Conservation (phyloP, 1,140 invertebrate genomes). For the Ctenoplectra terminalis region DNA sequence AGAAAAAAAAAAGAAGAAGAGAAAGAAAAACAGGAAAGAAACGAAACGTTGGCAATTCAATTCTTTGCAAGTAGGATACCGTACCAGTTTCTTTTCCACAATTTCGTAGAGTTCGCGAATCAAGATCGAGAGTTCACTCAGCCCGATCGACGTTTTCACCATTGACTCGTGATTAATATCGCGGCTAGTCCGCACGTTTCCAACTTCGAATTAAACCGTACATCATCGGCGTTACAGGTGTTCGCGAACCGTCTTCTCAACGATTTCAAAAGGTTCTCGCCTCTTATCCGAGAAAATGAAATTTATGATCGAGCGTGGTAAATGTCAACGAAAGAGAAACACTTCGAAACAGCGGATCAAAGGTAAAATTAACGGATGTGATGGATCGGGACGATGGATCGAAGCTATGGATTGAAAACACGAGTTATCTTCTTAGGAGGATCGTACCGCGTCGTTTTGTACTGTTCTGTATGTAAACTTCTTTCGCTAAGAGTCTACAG, state of each 20-base stretch:
- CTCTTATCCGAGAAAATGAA: neutral
- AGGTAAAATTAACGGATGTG: neutral
- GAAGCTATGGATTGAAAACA: neutral
- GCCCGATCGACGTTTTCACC: slow-evolving; percentile 37
- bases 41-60: neutral
- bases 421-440: neutral
- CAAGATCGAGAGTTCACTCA: slow-evolving; percentile 10
- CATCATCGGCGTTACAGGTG: neutral
- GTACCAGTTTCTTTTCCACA: neutral
- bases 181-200: slow-evolving; percentile 2
- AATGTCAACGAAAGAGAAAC: slow-evolving; percentile 2
- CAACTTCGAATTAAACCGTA: neutral
- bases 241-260: no score
- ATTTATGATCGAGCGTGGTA: neutral
- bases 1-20: no score
- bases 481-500: no score
- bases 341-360: neutral
- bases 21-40: neutral
- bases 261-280: neutral
- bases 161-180: neutral
- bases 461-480: no score
- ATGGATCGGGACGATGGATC: neutral
- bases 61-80: neutral
- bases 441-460: neutral
- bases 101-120: slow-evolving; percentile 12